Percentiles rank a stretch among this genome's conserved stretches.
phyloP scores from a whole-genome alignment of 2,888 invertebrate genomes.

The Eupithecia vulgata region DNA sequence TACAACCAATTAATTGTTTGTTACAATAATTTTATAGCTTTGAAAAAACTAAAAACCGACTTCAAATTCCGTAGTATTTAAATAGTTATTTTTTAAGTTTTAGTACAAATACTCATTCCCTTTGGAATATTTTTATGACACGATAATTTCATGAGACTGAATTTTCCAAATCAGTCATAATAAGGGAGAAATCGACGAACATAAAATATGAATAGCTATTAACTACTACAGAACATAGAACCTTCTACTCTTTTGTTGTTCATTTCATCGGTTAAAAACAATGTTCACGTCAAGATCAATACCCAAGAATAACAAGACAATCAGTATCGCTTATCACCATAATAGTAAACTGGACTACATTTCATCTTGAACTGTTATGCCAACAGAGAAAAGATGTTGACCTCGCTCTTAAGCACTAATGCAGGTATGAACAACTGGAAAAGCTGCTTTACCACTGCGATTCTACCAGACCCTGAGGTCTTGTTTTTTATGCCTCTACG shows the following conservation, averaged over 20 bases:
- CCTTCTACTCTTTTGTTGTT: too few species aligned
- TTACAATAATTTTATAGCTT: not conserved
- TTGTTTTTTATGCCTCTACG: conserved; percentile 7
- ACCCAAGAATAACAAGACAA: conserved; percentile 26
- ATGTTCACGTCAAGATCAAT: conserved; percentile 27
- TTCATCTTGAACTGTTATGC: conserved; percentile 16
- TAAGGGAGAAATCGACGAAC: too few species aligned
- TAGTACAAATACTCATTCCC: too few species aligned
- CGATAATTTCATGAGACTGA: too few species aligned
- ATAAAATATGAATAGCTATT: too few species aligned
- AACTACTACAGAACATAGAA: too few species aligned
- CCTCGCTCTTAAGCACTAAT: not conserved
- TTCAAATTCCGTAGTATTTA: too few species aligned
- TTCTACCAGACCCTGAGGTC: not conserved
- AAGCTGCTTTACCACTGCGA: not conserved
- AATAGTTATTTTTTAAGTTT: too few species aligned
- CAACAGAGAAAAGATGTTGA: conserved; percentile 14
- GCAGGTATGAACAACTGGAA: not conserved
- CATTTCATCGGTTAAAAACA: not conserved
- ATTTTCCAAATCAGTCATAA: too few species aligned
- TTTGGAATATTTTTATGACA: too few species aligned
- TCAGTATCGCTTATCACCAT: conserved; percentile 20
- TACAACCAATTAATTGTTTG: not conserved
- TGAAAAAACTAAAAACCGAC: too few species aligned
- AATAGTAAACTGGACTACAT: conserved; percentile 22